Base-by-base conservation (phyloP, 1,140 invertebrate genomes). In the Lordiphosa collinella region DNA sequence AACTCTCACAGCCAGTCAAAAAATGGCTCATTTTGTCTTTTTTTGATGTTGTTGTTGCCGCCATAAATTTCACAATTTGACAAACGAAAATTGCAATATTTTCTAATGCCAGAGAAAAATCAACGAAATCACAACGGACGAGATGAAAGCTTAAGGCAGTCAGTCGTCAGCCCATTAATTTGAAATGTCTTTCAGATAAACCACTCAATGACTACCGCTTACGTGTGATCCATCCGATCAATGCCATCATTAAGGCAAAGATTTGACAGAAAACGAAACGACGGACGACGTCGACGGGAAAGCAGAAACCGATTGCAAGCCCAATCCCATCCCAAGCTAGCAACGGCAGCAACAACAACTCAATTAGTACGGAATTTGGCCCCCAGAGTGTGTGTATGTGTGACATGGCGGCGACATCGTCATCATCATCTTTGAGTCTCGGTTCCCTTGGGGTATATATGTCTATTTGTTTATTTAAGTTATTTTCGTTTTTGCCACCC, bases 141-240 rank as follows among this genome's bases (percentile, higher is more conserved):
- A 29, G 38, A 25, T 25, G 35, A 46, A 13, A 25, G 6, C 34
- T 35, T 25, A n/a, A 29, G 31, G 14, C 29, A 34, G 46, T 47
- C 10, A 9, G 36, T 12, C 25, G 53, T 29, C 22, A 62, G 65
- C 84, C 76, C 84, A 82, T 82, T 82, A 84, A 82, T 82, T 82
- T 82, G 71, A 82, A 82, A 82, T 68, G 76, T 70, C 59, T n/a
- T 62, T 46, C 62, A 82, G 78, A 82, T 82, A 82, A 82, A 82
- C 84, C 84, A 82, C 76, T 72, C 82, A 82, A 84, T 72, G 76
- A 82, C 76, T 82, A 59, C 57, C 76, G 76, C 76, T 82, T 82
- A 82, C 78, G 78, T 84, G 78, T 82, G 78, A 82, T 82, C 78
- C 78, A 82, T 82, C 78, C 78, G n/a, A 82, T 82, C 78, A 82